Conservation (phyloP, 2,797 vertebrate genomes). For the Hoplostethus mediterraneus region DNA sequence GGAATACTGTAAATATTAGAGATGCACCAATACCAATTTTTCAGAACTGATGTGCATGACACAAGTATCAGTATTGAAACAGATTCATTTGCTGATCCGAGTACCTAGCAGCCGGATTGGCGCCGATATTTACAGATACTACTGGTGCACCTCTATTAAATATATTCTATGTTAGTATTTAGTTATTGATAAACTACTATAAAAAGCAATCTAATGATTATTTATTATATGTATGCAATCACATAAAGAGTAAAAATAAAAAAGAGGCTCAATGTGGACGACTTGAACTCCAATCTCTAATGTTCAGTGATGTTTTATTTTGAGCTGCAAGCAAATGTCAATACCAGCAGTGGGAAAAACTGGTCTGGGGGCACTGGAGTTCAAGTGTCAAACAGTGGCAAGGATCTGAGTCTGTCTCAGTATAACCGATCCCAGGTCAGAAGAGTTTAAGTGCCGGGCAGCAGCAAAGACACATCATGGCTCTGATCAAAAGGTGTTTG, state of each 20-base stretch:
- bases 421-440: slow-evolving; percentile 12
- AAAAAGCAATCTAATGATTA: not conserved
- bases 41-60: too few species aligned
- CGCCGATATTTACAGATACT: too few species aligned
- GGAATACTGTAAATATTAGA: not conserved
- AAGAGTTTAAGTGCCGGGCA: slow-evolving; percentile 13
- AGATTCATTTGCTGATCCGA: too few species aligned
- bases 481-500: slow-evolving; percentile 38
- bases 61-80: too few species aligned
- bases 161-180: too few species aligned
- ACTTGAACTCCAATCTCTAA: not conserved
- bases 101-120: too few species aligned
- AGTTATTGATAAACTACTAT: not conserved
- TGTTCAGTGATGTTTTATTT: slow-evolving; percentile 13
- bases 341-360: not conserved
- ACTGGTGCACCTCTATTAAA: too few species aligned
- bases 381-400: slow-evolving; percentile 1
- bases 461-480: slow-evolving; percentile 5
- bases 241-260: not conserved
- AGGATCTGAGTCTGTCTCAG: not conserved
- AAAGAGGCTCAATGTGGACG: not conserved
- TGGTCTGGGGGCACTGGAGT: not conserved
- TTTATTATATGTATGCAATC: not conserved
- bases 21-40: too few species aligned
- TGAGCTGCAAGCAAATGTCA: not conserved